Evolutionary conservation across 2,888 invertebrate genomes (phyloP).

Genomic region (Platycheirus rosarum): DNA sequence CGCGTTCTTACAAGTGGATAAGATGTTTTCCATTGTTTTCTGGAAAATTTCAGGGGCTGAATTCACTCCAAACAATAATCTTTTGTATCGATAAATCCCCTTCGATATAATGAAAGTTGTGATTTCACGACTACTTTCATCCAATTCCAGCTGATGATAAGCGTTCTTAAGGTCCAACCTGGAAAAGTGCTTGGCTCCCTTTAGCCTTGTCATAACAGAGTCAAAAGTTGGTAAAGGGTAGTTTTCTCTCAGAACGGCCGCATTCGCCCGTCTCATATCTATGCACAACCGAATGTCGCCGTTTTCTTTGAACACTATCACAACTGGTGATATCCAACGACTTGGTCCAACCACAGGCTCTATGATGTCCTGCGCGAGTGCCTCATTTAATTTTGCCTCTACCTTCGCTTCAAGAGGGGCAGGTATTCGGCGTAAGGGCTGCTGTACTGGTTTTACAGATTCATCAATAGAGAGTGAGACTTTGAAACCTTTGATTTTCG

Average conservation of each 20-base stretch:
- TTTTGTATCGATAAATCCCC: constrained; percentile 77
- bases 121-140: neutral
- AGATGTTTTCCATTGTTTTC: constrained; percentile 74
- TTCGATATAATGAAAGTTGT: constrained; percentile 8
- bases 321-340: constrained; percentile 77
- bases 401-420: constrained; percentile 75
- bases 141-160: constrained; percentile 75
- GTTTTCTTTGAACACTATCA: constrained; percentile 76
- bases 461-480: constrained; percentile 11
- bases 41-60: constrained; percentile 66
- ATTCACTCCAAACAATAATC: constrained; percentile 79
- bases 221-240: constrained; percentile 74
- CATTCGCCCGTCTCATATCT: constrained; percentile 78
- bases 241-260: constrained; percentile 40
- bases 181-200: constrained; percentile 74
- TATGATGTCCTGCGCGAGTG: constrained; percentile 76
- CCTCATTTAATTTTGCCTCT: constrained; percentile 67
- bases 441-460: constrained; percentile 73
- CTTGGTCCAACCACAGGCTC: constrained; percentile 77
- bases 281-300: constrained; percentile 77
- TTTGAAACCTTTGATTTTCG: constrained; percentile 17
- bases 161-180: constrained; percentile 78
- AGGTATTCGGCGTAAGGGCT: constrained; percentile 77
- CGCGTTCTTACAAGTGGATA: constrained; percentile 73
- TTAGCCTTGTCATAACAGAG: constrained; percentile 73